phyloP scores from a whole-genome alignment of 2,797 vertebrate species.

The Lophotriccus pileatus region DNA sequence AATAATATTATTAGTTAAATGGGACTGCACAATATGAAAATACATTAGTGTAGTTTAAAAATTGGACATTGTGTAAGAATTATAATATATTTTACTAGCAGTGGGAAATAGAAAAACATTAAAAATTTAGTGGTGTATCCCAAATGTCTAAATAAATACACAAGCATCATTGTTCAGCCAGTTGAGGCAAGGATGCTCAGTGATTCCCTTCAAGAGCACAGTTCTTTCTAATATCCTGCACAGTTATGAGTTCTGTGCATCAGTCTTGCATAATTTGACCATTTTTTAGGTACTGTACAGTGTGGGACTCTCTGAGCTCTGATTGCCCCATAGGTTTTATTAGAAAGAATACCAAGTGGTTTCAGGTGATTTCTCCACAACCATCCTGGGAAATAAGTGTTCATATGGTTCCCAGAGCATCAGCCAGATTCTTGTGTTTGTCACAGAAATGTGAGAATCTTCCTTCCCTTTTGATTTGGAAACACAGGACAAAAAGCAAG shows the following conservation, averaged over 20 bases:
- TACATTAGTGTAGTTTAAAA: not conserved
- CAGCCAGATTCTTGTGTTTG: not conserved
- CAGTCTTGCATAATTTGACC: not conserved
- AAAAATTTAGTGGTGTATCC: not conserved
- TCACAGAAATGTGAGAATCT: not conserved
- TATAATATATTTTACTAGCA: not conserved
- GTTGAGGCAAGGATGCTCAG: not conserved
- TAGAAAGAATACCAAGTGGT: not conserved
- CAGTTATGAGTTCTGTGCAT: not conserved
- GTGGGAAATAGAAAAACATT: not conserved
- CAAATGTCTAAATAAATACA: slow-evolving; percentile 14
- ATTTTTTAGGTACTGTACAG: not conserved
- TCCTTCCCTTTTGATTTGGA: not conserved
- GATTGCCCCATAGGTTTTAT: not conserved
- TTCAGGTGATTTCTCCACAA: slow-evolving; percentile 23
- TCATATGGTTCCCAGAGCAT: not conserved
- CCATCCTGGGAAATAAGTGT: not conserved
- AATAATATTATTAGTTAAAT: slow-evolving; percentile 33
- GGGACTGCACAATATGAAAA: not conserved
- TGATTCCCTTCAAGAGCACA: not conserved
- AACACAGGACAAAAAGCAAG: not conserved
- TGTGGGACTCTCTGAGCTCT: not conserved
- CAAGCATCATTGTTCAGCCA: not conserved
- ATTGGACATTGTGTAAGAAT: not conserved
- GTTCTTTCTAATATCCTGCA: not conserved